phyloP scores from a whole-genome alignment of 2,797 vertebrate genomes.

The Ptychadena robeensis region DNA sequence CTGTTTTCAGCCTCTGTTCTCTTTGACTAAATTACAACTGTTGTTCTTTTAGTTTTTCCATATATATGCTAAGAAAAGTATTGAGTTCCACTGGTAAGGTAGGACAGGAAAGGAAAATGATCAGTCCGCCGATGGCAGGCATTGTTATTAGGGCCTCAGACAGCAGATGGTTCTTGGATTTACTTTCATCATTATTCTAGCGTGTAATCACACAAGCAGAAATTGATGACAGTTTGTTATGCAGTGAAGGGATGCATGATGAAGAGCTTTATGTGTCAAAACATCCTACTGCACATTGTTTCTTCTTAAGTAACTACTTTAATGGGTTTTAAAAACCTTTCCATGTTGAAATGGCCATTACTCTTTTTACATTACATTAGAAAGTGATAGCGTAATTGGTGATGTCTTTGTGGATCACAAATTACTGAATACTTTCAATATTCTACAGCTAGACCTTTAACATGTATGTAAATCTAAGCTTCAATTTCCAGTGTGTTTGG shows the following conservation, averaged over 20 bases:
- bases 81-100: slow-evolving; percentile 59
- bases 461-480: no score
- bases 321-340: slow-evolving; percentile 24
- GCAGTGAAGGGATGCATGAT: slow-evolving; percentile 17
- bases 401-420: slow-evolving; percentile 19
- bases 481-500: no score
- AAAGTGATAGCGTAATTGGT: slow-evolving; percentile 14
- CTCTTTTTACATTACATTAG: slow-evolving; percentile 17
- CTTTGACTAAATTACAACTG: slow-evolving; percentile 67
- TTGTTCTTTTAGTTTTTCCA: slow-evolving; percentile 63
- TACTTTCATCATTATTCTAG: slow-evolving; percentile 48
- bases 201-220: slow-evolving; percentile 58
- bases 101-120: slow-evolving; percentile 57
- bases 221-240: neutral
- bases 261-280: slow-evolving; percentile 20
- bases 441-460: no score
- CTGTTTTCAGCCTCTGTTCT: slow-evolving; percentile 67
- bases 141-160: slow-evolving; percentile 58
- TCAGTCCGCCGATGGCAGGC: slow-evolving; percentile 58
- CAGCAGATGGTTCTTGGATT: slow-evolving; percentile 46
- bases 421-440: neutral
- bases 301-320: neutral
- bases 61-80: slow-evolving; percentile 64
- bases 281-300: slow-evolving; percentile 9
- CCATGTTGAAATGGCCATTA: slow-evolving; percentile 20